Evolutionary conservation across 23 tunicate genomes (phyloP).

Genomic region (Styela clava): DNA sequence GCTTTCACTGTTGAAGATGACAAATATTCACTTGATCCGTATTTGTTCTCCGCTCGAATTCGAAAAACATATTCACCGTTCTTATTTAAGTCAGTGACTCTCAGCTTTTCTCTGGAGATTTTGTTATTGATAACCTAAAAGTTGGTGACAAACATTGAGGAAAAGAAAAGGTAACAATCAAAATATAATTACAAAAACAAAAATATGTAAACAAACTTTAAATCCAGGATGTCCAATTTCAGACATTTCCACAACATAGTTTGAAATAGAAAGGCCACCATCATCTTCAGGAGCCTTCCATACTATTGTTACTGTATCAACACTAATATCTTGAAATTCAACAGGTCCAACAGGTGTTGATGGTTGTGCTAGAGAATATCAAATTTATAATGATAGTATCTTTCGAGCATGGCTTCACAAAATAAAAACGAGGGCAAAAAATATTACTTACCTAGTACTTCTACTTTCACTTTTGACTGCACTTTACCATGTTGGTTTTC

Average conservation of each 20-base stretch:
- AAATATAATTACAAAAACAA: too few relatives aligned
- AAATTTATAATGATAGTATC: background rate
- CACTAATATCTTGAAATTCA: conserved; percentile 74
- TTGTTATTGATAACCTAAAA: conserved; percentile 38
- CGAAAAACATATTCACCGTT: conserved; percentile 85
- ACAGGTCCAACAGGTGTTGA: conserved; percentile 37
- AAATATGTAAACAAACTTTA: conserved; percentile 19
- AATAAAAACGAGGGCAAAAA: background rate
- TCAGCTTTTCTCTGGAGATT: conserved; percentile 35
- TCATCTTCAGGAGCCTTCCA: conserved; percentile 76
- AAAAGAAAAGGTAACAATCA: background rate
- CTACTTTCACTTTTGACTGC: conserved; percentile 22
- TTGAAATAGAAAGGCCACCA: conserved; percentile 71
- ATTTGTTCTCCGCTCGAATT: conserved; percentile 80
- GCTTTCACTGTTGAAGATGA: conserved; percentile 56
- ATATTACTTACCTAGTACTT: conserved; percentile 14
- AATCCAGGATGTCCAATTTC: conserved; percentile 35
- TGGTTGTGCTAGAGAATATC: conserved; percentile 9
- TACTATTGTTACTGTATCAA: conserved; percentile 53
- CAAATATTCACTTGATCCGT: conserved; percentile 68
- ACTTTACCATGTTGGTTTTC: conserved; percentile 40
- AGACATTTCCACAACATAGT: conserved; percentile 69
- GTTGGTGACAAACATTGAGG: background rate
- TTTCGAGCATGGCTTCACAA: background rate
- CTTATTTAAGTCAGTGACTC: conserved; percentile 67